Conservation (phyloP, 2,888 invertebrate genomes). For the Caenorhabditis sp. region DNA sequence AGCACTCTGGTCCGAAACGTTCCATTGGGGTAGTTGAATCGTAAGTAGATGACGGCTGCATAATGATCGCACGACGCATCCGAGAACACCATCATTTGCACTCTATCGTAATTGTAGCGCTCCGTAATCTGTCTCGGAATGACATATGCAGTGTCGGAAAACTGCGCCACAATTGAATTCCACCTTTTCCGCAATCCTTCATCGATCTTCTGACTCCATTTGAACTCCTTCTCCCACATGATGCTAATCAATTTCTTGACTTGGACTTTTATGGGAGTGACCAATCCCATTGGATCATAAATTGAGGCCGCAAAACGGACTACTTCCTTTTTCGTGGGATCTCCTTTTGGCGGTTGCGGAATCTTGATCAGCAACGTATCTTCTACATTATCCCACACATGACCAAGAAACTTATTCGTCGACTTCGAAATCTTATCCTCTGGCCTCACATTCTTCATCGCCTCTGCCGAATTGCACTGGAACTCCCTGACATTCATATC, state of each 20-base stretch:
- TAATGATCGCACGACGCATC: conserved; percentile 36
- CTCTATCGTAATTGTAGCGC: not conserved
- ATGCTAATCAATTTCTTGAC: conserved; percentile 33
- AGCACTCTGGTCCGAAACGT: not conserved
- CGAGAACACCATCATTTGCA: conserved; percentile 33
- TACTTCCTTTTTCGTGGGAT: conserved; percentile 30
- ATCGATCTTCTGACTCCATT: not conserved
- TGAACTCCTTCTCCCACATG: conserved; percentile 29
- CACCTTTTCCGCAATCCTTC: not conserved
- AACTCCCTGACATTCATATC: conserved; percentile 23
- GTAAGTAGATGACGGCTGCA: conserved; percentile 30
- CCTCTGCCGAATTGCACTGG: too few species aligned
- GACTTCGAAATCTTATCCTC: not conserved
- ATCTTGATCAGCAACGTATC: conserved; percentile 23
- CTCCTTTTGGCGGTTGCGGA: not conserved
- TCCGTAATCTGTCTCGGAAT: not conserved
- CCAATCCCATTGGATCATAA: conserved; percentile 53
- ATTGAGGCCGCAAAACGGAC: not conserved
- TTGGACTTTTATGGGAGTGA: conserved; percentile 31
- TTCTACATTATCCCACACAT: conserved; percentile 36
- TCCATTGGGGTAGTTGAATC: not conserved
- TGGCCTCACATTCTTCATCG: not conserved
- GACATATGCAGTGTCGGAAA: not conserved
- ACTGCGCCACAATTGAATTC: not conserved
- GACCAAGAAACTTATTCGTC: conserved; percentile 51